phyloP scores from a whole-genome alignment of 2,888 invertebrate genomes.

The Monochamus alternatus region DNA sequence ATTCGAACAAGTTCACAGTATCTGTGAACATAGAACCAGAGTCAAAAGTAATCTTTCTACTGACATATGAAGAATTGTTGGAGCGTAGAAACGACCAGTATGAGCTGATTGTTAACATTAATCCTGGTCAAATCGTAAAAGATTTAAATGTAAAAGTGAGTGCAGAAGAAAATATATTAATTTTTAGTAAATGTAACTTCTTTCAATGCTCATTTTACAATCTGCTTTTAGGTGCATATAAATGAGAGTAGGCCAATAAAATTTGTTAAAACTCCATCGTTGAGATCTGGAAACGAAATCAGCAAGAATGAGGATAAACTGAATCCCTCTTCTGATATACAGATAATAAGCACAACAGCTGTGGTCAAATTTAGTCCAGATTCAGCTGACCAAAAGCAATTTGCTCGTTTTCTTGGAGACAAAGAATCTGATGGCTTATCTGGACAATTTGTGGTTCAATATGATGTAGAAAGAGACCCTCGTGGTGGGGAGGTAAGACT shows the following conservation, averaged over 20 bases:
- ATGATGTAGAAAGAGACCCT: slow-evolving; percentile 77
- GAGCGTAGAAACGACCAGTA: slow-evolving; percentile 78
- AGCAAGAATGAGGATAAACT: slow-evolving; percentile 73
- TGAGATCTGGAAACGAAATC: slow-evolving; percentile 78
- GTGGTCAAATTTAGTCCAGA: slow-evolving; percentile 75
- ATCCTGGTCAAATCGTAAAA: slow-evolving; percentile 79
- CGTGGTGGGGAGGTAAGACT: slow-evolving; percentile 76
- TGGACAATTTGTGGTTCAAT: slow-evolving; percentile 80
- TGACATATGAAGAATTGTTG: slow-evolving; percentile 83
- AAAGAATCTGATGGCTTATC: slow-evolving; percentile 72
- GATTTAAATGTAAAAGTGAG: slow-evolving; percentile 75
- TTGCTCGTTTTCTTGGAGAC: slow-evolving; percentile 67
- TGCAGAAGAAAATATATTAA: too few species aligned
- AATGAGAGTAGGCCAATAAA: slow-evolving; percentile 77
- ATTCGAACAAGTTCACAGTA: slow-evolving; percentile 81
- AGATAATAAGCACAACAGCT: slow-evolving; percentile 58
- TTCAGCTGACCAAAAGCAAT: slow-evolving; percentile 73
- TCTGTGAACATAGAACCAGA: slow-evolving; percentile 79
- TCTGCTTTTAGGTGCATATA: slow-evolving; percentile 72
- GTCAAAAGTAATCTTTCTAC: slow-evolving; percentile 77
- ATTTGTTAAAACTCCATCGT: slow-evolving; percentile 76
- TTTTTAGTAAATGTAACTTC: neutral
- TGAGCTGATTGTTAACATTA: slow-evolving; percentile 79
- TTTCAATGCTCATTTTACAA: slow-evolving; percentile 10
- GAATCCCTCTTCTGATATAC: slow-evolving; percentile 63